A percentile compares a stretch with the other conserved stretches of the same genome.
Evolutionary conservation across 2,888 invertebrate genomes (phyloP).

Genomic region (Junonia oenone): DNA sequence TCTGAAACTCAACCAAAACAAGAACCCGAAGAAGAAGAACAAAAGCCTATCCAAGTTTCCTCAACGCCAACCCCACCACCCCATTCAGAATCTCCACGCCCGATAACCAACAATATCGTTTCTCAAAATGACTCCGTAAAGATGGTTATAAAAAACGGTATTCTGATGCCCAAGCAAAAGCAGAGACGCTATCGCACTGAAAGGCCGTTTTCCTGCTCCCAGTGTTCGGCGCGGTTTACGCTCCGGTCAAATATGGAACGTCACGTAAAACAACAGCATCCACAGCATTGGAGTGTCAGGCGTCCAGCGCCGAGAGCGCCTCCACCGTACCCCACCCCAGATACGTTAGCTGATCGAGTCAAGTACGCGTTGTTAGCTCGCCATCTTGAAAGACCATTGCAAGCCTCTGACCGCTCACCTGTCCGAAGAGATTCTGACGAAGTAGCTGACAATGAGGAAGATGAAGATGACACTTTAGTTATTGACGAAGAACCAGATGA

Average conservation of each 20-base stretch:
- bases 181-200: conserved; percentile 94
- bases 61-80: conserved; percentile 68
- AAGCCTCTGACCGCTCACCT: conserved; percentile 56
- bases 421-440: conserved; percentile 73
- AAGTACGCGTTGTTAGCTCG: conserved; percentile 89
- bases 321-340: conserved; percentile 57
- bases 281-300: conserved; percentile 91
- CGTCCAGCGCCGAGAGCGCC: conserved; percentile 76
- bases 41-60: conserved; percentile 62
- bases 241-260: conserved; percentile 96
- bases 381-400: conserved; percentile 83
- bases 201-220: conserved; percentile 93
- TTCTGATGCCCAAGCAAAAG: conserved; percentile 94
- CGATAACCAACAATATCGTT: conserved; percentile 61
- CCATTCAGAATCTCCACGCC: conserved; percentile 69
- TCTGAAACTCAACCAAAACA: conserved; percentile 55
- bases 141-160: conserved; percentile 94
- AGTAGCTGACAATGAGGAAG: conserved; percentile 82
- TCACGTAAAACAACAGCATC: conserved; percentile 96
- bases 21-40: conserved; percentile 77
- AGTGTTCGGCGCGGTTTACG: conserved; percentile 94
- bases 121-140: conserved; percentile 84
- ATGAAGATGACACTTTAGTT: conserved; percentile 83
- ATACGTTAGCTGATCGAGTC: conserved; percentile 66
- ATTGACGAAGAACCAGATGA: conserved; percentile 82